phyloP scores from a whole-genome alignment of 2,888 invertebrate genomes.

The Trichogramma dendrolimi region DNA sequence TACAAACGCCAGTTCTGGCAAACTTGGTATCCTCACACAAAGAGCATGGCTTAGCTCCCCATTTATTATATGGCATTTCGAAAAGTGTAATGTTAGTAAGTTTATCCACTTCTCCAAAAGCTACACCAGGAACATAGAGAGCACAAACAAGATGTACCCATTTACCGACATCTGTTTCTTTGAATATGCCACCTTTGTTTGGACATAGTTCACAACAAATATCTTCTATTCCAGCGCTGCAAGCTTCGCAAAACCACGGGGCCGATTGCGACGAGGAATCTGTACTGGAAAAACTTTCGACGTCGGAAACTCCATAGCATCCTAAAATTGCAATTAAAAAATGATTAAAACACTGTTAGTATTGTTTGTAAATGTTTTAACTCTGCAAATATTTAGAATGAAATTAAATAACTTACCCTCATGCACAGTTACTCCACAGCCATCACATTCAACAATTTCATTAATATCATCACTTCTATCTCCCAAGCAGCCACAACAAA shows the following conservation, averaged over 20 bases:
- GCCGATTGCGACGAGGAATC: conserved; percentile 93
- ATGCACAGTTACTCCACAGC: conserved; percentile 93
- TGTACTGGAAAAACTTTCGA: conserved; percentile 85
- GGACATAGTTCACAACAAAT: conserved; percentile 96
- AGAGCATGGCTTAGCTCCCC: conserved; percentile 90
- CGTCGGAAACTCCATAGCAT: conserved; percentile 92
- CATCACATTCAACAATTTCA: conserved; percentile 96
- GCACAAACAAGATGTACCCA: conserved; percentile 99
- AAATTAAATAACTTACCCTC: conserved; percentile 63
- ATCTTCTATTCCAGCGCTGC: conserved; percentile 82
- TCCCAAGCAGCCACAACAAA: conserved; percentile 90
- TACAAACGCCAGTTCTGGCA: conserved; percentile 89
- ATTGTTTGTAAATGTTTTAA: conserved; percentile 4
- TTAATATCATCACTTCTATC: conserved; percentile 89
- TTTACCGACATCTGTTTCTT: conserved; percentile 94
- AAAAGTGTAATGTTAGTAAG: conserved; percentile 89
- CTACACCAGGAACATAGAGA: conserved; percentile 93
- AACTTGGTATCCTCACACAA: conserved; percentile 83
- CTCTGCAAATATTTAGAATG: not conserved
- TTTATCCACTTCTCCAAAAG: conserved; percentile 91
- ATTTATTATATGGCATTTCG: conserved; percentile 95
- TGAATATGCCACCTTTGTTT: conserved; percentile 84
- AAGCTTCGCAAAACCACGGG: conserved; percentile 99
- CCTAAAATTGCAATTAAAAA: conserved; percentile 52
- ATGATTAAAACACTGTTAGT: not conserved